phyloP scores from a whole-genome alignment of 64 coral and sea anemone genomes.

The Stichodactyla mertensii region DNA sequence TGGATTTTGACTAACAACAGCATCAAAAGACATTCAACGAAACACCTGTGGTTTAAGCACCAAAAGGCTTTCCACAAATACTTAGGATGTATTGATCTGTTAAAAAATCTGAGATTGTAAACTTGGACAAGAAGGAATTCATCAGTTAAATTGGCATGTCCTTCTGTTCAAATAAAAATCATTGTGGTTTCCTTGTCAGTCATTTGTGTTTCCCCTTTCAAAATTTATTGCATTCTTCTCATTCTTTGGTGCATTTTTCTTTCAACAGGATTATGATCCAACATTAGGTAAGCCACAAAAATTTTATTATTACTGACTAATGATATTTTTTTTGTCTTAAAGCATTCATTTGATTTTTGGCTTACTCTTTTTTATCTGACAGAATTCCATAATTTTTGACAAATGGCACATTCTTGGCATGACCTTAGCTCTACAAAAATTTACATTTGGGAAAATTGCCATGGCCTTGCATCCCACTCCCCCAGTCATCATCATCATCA shows the following conservation, averaged over 20 bases:
- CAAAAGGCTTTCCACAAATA: too few relatives aligned
- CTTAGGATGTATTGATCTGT: too few relatives aligned
- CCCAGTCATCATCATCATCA: too few relatives aligned
- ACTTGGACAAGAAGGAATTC: too few relatives aligned
- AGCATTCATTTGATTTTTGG: background rate
- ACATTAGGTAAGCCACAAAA: conserved; percentile 71
- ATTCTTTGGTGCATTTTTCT: conserved; percentile 21
- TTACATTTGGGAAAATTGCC: too few relatives aligned
- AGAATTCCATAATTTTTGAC: background rate
- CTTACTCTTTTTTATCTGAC: background rate
- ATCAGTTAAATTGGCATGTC: too few relatives aligned
- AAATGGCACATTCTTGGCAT: background rate
- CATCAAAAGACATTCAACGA: too few relatives aligned
- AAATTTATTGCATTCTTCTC: conserved; percentile 3
- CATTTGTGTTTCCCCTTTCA: background rate
- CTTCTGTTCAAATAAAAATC: background rate
- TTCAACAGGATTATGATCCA: conserved; percentile 92
- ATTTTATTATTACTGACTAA: background rate
- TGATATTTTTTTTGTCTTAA: background rate
- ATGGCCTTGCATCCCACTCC: too few relatives aligned
- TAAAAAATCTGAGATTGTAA: too few relatives aligned
- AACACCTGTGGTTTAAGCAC: too few relatives aligned
- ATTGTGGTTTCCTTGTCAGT: background rate
- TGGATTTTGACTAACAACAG: too few relatives aligned
- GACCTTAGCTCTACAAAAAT: background rate